Percentiles rank a stretch among this genome's conserved stretches.
phyloP scores from a whole-genome alignment of 2,113 vertebrate species.

The Kobus ellipsiprymnus region DNA sequence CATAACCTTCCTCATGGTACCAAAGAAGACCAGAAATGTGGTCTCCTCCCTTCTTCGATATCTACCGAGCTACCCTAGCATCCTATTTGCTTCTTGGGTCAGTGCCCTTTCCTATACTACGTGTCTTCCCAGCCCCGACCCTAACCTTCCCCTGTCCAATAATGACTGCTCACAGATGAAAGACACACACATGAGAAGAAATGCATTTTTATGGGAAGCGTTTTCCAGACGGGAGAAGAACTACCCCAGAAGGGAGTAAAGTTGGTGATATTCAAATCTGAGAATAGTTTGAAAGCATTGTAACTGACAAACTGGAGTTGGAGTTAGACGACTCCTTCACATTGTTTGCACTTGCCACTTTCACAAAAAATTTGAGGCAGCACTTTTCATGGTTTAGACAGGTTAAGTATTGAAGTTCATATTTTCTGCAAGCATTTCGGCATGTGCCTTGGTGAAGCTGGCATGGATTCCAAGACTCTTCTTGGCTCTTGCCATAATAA shows the following conservation, averaged over 20 bases:
- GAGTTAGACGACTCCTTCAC: not conserved
- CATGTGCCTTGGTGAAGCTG: conserved; percentile 31
- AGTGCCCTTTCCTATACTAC: not conserved
- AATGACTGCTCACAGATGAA: not conserved
- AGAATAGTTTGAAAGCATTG: not conserved
- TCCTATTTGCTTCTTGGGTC: not conserved
- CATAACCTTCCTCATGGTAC: not conserved
- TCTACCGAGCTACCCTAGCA: not conserved
- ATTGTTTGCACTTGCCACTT: not conserved
- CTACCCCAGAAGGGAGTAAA: not conserved
- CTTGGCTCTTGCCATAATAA: not conserved
- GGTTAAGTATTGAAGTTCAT: not conserved
- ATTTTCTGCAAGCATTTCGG: not conserved
- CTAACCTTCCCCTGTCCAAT: not conserved
- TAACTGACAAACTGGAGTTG: not conserved
- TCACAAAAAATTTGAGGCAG: not conserved
- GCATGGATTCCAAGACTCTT: conserved; percentile 33
- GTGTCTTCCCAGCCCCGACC: not conserved
- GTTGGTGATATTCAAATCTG: not conserved
- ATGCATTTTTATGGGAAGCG: conserved; percentile 6
- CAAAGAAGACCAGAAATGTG: not conserved
- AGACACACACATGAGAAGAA: not conserved
- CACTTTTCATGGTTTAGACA: not conserved
- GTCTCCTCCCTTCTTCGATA: not conserved
- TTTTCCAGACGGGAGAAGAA: not conserved